Evolutionary conservation across 92 coral and sea anemone genomes (phyloP).

Genomic region (Plumapathes pennacea): DNA sequence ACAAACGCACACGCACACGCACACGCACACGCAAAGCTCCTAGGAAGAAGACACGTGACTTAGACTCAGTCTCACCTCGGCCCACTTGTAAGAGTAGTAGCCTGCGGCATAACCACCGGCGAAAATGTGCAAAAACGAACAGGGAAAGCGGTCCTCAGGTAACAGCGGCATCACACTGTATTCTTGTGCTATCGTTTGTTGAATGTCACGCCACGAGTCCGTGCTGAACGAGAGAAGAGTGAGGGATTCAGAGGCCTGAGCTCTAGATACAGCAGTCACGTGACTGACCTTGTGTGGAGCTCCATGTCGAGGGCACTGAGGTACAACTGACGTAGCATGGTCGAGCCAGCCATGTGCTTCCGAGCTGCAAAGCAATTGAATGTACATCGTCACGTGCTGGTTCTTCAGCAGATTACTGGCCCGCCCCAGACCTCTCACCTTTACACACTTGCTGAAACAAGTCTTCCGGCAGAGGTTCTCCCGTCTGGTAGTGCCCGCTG

Average conservation of each 20-base stretch:
- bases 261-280: background rate
- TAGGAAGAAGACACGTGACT: too few relatives aligned
- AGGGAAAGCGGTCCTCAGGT: conserved; percentile 67
- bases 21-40: too few relatives aligned
- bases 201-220: conserved; percentile 69
- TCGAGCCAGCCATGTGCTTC: conserved; percentile 75
- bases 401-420: background rate
- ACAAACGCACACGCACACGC: too few relatives aligned
- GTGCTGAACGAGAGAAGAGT: conserved; percentile 28
- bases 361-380: conserved; percentile 60
- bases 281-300: conserved; percentile 69
- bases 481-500: conserved; percentile 75
- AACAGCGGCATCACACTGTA: conserved; percentile 69
- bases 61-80: conserved; percentile 56
- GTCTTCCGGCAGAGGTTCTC: conserved; percentile 69
- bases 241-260: background rate
- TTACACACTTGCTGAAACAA: conserved; percentile 71
- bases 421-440: conserved; percentile 53
- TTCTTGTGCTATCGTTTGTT: conserved; percentile 55
- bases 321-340: conserved; percentile 77
- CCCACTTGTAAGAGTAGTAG: conserved; percentile 93
- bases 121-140: conserved; percentile 84
- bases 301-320: conserved; percentile 83
- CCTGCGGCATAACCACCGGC: conserved; percentile 84
- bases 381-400: background rate